Conservation (phyloP, 2,113 vertebrate genomes). For the Lasiurus borealis region DNA sequence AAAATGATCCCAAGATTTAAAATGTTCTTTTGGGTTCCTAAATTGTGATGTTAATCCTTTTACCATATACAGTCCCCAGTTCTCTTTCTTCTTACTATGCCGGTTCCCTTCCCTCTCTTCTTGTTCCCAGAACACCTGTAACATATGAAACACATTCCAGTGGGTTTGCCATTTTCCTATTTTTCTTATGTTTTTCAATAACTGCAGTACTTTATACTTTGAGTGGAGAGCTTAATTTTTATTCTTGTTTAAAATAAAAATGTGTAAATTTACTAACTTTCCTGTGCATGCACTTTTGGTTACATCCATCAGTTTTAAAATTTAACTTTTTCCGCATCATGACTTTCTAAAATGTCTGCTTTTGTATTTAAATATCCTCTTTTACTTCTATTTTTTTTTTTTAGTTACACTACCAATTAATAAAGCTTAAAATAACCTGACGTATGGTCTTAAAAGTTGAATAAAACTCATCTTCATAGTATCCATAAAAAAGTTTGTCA, state of each 20-base stretch:
- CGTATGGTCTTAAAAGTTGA: not conserved
- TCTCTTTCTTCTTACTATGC: not conserved
- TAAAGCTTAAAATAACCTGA: constrained; percentile 57
- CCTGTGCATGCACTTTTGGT: constrained; percentile 22
- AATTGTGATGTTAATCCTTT: not conserved
- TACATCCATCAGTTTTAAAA: not conserved
- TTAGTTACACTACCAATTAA: not conserved
- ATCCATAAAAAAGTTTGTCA: not conserved
- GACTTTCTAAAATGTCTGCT: not conserved
- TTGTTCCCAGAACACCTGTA: not conserved
- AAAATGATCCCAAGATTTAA: constrained; percentile 41
- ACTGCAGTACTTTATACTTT: not conserved
- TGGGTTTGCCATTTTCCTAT: not conserved
- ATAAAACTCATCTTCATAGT: constrained; percentile 29
- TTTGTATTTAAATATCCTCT: not conserved
- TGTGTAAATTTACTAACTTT: constrained; percentile 9
- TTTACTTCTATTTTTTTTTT: constrained; percentile 9
- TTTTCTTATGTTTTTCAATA: not conserved
- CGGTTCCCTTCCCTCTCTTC: not conserved
- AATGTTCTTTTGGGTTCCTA: not conserved
- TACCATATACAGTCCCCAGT: not conserved
- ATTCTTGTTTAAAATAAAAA: constrained; percentile 50
- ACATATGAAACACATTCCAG: not conserved
- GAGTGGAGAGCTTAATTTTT: not conserved
- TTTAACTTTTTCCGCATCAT: not conserved